Percentiles rank a stretch among this genome's conserved stretches.
Evolutionary conservation across 2,113 vertebrate genomes (phyloP).

Genomic region (Irena cyanogastra): DNA sequence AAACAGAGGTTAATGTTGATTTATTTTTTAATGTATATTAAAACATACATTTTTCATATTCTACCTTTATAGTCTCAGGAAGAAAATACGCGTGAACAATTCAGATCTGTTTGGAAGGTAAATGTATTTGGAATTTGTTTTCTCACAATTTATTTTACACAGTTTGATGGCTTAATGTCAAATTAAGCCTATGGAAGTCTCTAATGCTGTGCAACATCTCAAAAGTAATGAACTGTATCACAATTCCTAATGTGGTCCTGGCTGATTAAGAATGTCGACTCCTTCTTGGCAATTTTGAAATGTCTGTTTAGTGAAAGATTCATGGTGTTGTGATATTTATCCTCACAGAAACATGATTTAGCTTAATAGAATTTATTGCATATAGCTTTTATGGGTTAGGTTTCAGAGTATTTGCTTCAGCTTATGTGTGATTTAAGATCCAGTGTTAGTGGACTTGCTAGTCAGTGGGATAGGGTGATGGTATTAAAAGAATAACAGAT

Average conservation of each 20-base stretch:
- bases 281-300: constrained; percentile 52
- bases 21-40: neutral
- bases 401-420: constrained; percentile 23
- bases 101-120: neutral
- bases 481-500: neutral
- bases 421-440: constrained; percentile 26
- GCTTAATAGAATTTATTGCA: constrained; percentile 36
- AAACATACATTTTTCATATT: neutral
- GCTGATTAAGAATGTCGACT: constrained; percentile 15
- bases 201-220: neutral
- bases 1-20: neutral
- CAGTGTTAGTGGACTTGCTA: neutral
- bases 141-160: constrained; percentile 5
- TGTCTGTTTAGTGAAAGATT: constrained; percentile 41
- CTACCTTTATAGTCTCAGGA: neutral
- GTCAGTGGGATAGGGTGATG: neutral
- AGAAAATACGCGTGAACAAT: neutral
- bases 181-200: constrained; percentile 2
- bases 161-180: constrained; percentile 27
- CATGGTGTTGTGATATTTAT: constrained; percentile 39
- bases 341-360: constrained; percentile 22
- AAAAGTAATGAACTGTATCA: constrained; percentile 33
- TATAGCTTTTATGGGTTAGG: neutral
- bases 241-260: constrained; percentile 26
- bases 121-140: neutral